Evolutionary conservation across 2,113 vertebrate genomes (phyloP).

Genomic region (Triplophysa rosa): DNA sequence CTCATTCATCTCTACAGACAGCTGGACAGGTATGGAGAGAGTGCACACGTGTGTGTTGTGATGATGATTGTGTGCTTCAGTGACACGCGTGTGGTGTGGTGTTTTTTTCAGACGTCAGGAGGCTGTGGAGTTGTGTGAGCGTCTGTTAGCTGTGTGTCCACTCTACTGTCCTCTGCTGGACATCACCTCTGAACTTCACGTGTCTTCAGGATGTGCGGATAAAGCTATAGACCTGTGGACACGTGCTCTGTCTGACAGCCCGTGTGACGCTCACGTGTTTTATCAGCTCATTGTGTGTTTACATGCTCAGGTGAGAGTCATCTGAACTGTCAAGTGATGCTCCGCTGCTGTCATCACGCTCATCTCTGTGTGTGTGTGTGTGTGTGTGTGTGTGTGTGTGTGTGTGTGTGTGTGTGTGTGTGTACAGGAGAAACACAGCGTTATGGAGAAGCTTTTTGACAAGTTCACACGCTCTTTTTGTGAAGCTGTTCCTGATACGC

Average conservation of each 20-base stretch:
- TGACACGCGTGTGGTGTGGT: neutral
- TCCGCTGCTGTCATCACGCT: too few species aligned
- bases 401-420: conserved; percentile 38
- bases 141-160: conserved; percentile 77
- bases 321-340: too few species aligned
- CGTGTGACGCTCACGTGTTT: conserved; percentile 84
- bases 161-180: conserved; percentile 82
- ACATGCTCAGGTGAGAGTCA: conserved; percentile 79
- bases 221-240: conserved; percentile 80
- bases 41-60: neutral
- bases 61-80: neutral
- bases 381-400: conserved; percentile 15
- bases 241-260: conserved; percentile 78
- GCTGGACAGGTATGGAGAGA: conserved; percentile 78
- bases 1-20: conserved; percentile 80
- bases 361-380: neutral
- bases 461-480: conserved; percentile 86
- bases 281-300: conserved; percentile 86
- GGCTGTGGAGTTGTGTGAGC: conserved; percentile 77
- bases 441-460: conserved; percentile 80
- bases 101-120: conserved; percentile 74
- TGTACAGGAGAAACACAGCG: conserved; percentile 77
- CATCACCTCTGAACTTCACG: conserved; percentile 77
- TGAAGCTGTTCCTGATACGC: conserved; percentile 75
- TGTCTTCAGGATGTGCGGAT: conserved; percentile 68